These are phyloP conservation scores for Moxostoma hubbsi DNA, from an alignment of 2,797 vertebrate genomes.

Conservation along the genomic window DNA sequence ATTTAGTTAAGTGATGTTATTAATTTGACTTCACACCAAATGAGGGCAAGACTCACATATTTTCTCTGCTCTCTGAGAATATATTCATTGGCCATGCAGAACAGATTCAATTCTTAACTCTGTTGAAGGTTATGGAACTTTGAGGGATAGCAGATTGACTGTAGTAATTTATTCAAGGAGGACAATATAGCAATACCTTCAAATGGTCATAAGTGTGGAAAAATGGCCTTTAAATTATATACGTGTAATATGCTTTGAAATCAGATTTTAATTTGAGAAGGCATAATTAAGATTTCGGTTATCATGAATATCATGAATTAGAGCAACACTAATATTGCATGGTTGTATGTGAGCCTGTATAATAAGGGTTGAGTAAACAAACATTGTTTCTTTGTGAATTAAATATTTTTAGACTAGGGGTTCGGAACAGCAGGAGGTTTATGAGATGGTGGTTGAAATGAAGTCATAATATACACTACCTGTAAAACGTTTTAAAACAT, in stretches of 20 bases:
- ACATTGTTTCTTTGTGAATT: too few species aligned
- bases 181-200: slow-evolving; percentile 31
- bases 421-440: too few species aligned
- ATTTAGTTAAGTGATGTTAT: slow-evolving; percentile 1
- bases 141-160: slow-evolving; percentile 25
- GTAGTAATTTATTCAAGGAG: slow-evolving; percentile 23
- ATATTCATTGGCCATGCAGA: slow-evolving; percentile 15
- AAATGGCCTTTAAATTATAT: not conserved
- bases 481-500: too few species aligned
- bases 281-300: not conserved
- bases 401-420: too few species aligned
- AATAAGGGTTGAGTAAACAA: too few species aligned
- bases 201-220: slow-evolving; percentile 22
- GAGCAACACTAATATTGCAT: too few species aligned
- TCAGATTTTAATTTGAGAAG: slow-evolving; percentile 19
- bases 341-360: too few species aligned
- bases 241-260: slow-evolving; percentile 1
- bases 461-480: too few species aligned
- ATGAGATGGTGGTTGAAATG: too few species aligned
- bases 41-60: not conserved
- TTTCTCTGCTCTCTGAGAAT: not conserved
- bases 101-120: slow-evolving; percentile 11
- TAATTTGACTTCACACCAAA: not conserved
- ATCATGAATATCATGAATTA: too few species aligned
- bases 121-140: slow-evolving; percentile 14